Evolutionary conservation across 2,888 invertebrate genomes (phyloP).

Genomic region (Unio pictorum): DNA sequence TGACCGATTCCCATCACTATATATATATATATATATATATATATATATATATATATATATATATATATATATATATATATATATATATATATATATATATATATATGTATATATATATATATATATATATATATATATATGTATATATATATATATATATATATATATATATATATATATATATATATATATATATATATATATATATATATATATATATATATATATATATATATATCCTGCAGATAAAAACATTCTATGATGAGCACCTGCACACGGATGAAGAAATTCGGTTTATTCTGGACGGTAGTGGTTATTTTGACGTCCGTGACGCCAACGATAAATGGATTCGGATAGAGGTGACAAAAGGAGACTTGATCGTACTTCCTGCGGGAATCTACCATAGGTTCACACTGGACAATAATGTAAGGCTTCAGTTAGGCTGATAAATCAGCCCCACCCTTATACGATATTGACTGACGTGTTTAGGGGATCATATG

Average conservation of each 20-base stretch:
- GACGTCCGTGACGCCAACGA: constrained; percentile 90
- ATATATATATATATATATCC: constrained; percentile 10
- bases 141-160: no score
- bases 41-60: no score
- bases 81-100: background rate
- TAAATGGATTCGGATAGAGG: constrained; percentile 92
- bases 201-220: background rate
- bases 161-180: no score
- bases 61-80: constrained; percentile 2
- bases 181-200: no score
- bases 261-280: constrained; percentile 95
- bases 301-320: constrained; percentile 95
- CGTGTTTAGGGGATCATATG: no score
- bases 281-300: constrained; percentile 93
- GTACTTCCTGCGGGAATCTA: constrained; percentile 96
- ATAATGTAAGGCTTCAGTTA: constrained; percentile 33
- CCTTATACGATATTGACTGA: no score
- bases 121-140: constrained; percentile 3
- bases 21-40: no score
- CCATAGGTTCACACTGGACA: constrained; percentile 93
- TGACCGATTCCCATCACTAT: no score
- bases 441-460: no score
- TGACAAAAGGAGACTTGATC: constrained; percentile 88
- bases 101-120: no score
- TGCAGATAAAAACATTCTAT: constrained; percentile 85